Conservation (phyloP, 2,797 vertebrate species). For the Spondyliosoma cantharus region DNA sequence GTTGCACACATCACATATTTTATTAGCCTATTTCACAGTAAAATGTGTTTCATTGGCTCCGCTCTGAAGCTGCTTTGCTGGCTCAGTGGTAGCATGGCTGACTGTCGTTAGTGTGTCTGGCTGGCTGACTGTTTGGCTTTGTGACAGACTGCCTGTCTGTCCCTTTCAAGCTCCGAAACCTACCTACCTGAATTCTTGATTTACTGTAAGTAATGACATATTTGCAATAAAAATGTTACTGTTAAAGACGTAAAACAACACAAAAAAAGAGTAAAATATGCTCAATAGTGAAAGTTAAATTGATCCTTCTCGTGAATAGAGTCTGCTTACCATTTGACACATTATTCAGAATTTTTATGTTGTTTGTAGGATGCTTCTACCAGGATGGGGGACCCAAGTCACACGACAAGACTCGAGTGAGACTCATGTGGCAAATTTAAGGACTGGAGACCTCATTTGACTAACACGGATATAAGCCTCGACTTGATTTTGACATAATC, state of each 20-base stretch:
- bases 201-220: neutral
- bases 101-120: constrained; percentile 15
- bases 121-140: constrained; percentile 25
- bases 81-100: constrained; percentile 15
- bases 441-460: no score
- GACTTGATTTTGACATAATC: no score
- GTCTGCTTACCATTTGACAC: neutral
- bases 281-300: neutral
- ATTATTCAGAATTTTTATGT: neutral
- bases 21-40: constrained; percentile 37
- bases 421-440: no score
- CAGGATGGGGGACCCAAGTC: no score
- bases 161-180: constrained; percentile 37
- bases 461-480: no score
- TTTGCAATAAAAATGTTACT: neutral
- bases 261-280: neutral
- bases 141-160: constrained; percentile 30
- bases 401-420: no score
- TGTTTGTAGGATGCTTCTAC: neutral
- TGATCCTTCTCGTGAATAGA: neutral
- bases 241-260: neutral
- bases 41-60: constrained; percentile 26
- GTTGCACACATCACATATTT: constrained; percentile 13
- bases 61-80: constrained; percentile 18
- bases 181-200: constrained; percentile 4